These are phyloP conservation scores for Sphenodon punctatus DNA, from an alignment of 2,797 vertebrate species.

Conservation along the genomic window DNA sequence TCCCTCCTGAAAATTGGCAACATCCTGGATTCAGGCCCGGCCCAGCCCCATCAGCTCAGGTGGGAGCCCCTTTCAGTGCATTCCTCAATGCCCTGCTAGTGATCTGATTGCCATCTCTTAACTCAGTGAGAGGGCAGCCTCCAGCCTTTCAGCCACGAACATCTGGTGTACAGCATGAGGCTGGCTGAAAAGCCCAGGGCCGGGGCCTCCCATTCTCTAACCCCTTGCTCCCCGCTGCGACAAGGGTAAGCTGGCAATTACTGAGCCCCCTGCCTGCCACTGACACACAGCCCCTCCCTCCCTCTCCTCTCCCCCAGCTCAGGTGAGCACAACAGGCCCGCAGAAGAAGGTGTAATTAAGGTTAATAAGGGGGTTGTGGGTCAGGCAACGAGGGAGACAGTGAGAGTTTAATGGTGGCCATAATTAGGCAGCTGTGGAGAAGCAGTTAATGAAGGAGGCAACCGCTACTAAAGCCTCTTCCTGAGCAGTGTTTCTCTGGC, in stretches of 20 bases:
- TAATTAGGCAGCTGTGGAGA: constrained; percentile 81
- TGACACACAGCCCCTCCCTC: not conserved
- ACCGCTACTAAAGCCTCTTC: constrained; percentile 72
- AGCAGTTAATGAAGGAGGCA: constrained; percentile 73
- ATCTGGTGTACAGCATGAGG: constrained; percentile 69
- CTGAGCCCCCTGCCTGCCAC: not conserved
- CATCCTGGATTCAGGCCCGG: not conserved
- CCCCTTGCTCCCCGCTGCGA: not conserved
- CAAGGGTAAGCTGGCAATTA: constrained; percentile 28
- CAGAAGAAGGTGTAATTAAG: constrained; percentile 75
- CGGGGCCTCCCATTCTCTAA: constrained; percentile 23
- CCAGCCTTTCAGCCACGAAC: constrained; percentile 65
- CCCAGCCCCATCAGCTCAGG: constrained; percentile 62
- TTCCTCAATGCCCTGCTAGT: constrained; percentile 67
- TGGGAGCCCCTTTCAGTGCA: constrained; percentile 65
- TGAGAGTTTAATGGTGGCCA: constrained; percentile 63
- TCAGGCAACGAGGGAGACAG: constrained; percentile 59
- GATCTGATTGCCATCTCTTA: constrained; percentile 73
- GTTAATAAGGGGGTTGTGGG: constrained; percentile 68
- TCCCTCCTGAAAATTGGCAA: not conserved
- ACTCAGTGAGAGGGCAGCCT: constrained; percentile 70
- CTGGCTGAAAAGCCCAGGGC: constrained; percentile 36
- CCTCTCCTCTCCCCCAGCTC: not conserved
- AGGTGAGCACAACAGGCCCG: constrained; percentile 64
- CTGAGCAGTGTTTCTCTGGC: constrained; percentile 67